phyloP scores from a whole-genome alignment of 2,113 vertebrate species.

The Saimiri boliviensis region DNA sequence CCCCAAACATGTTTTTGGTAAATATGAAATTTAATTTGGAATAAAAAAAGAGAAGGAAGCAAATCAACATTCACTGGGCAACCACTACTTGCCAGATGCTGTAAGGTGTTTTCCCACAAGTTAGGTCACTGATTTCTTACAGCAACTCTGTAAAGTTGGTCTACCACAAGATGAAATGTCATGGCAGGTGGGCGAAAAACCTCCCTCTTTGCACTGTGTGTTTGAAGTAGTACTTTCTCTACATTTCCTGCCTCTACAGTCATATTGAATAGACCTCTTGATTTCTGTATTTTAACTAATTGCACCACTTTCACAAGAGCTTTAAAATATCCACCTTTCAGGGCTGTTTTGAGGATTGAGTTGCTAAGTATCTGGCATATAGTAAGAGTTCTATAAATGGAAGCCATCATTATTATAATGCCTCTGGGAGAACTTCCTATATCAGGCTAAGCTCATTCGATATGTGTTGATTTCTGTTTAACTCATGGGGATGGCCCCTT shows the following conservation, averaged over 20 bases:
- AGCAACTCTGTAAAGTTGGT: background rate
- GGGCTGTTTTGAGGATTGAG: background rate
- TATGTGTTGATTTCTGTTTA: constrained; percentile 15
- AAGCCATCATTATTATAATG: background rate
- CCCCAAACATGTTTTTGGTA: background rate
- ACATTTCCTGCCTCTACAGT: background rate
- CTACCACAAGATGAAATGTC: background rate
- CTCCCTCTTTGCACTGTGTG: background rate
- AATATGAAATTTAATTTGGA: background rate
- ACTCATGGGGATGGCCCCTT: background rate
- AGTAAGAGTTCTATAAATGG: background rate
- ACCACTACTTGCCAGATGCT: background rate
- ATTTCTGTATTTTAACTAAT: background rate
- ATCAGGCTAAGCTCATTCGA: background rate
- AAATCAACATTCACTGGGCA: background rate
- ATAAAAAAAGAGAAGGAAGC: constrained; percentile 20
- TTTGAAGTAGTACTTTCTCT: background rate
- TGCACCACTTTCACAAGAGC: background rate
- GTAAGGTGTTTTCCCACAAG: background rate
- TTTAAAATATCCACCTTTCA: background rate
- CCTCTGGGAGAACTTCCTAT: background rate
- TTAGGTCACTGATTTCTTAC: background rate
- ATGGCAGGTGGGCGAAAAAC: background rate
- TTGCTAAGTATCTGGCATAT: background rate
- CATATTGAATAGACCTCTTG: background rate